Evolutionary conservation across 2,113 vertebrate species (phyloP), one percentile per base, ranked within the genome.

Genomic region (Cephalophus harveyi): DNA sequence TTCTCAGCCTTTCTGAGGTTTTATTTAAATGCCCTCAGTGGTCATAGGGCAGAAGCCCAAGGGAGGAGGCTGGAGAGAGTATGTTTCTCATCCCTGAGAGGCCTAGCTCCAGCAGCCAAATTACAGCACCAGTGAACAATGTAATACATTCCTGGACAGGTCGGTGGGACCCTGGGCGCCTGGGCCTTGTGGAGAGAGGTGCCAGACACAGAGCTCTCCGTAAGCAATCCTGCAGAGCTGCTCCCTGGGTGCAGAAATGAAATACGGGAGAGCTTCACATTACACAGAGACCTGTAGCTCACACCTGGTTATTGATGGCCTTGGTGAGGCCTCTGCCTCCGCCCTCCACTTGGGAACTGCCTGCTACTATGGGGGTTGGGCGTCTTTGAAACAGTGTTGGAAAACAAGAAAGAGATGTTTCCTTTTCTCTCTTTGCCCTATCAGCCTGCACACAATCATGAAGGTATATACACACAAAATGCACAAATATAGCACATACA

Each of bases 191-290:
- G 98, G 97, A 99, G 98, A 99, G 98, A 99, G 98, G 99, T 99
- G 99, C 99, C 99, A 99, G 99, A 99, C 99, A 99, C 99, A 98
- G 99, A 99, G 99, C 43, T 98, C 99, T 99, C 99, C 98, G 95
- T 98, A 98, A 99, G 99, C 99, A 99, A 99, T 92, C 95, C 96
- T 96, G 98, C 98, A 99, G 98, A 98, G 98, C 99, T 97, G 98
- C 98, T 98, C 97, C 98, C 98, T 97, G 99, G 99, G 99, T 98
- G 98, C 98, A 99, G 98, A 99, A 98, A 99, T 98, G 98, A 99
- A 99, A 99, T 99, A 99, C 98, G 99, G 98, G 98, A 98, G 98
- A 98, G 99, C 98, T 98, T 99, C 99, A 98, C 98, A 59, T 99
- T 99, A 99, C 99, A 98, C 97, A 98, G 98, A 98, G 98, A 99